phyloP scores from a whole-genome alignment of 1,140 invertebrate genomes.

The Octopus bimaculoides region DNA sequence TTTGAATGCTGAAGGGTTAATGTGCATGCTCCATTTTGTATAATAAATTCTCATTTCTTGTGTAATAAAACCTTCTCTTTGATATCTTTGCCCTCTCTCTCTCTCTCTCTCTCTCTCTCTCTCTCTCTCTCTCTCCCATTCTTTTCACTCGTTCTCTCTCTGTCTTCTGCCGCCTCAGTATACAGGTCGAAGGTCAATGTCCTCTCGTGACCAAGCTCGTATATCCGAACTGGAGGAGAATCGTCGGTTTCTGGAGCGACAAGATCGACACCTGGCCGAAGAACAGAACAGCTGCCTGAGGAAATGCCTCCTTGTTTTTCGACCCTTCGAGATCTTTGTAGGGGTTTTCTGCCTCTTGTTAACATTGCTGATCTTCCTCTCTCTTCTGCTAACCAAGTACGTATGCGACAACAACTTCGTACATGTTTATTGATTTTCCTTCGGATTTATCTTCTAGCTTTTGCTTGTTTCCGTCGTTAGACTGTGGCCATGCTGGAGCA shows the following conservation, averaged over 20 bases:
- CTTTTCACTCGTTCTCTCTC: no score
- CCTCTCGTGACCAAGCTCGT: conserved; percentile 33
- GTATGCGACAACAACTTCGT: conserved; percentile 9
- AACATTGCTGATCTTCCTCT: conserved; percentile 56
- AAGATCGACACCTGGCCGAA: conserved; percentile 43
- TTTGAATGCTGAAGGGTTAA: no score
- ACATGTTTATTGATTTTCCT: no score
- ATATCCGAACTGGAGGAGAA: conserved; percentile 52
- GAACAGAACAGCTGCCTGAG: conserved; percentile 41
- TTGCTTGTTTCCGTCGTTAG: no score
- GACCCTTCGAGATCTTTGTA: conserved; percentile 56
- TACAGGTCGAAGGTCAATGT: conserved; percentile 25
- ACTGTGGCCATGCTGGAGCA: no score
- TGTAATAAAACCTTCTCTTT: no score
- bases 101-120: no score
- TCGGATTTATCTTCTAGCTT: no score
- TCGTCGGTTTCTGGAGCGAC: conserved; percentile 44
- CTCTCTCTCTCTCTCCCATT: no score
- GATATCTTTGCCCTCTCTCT: no score
- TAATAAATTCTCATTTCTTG: no score
- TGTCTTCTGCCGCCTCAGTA: conserved; percentile 20
- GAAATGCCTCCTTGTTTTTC: conserved; percentile 46
- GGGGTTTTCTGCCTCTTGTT: conserved; percentile 51
- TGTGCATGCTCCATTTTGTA: no score
- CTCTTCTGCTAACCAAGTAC: conserved; percentile 59